Evolutionary conservation across 2,113 vertebrate genomes (phyloP), one percentile per base, ranked within the genome.

Genomic region (Myotis yumanensis): DNA sequence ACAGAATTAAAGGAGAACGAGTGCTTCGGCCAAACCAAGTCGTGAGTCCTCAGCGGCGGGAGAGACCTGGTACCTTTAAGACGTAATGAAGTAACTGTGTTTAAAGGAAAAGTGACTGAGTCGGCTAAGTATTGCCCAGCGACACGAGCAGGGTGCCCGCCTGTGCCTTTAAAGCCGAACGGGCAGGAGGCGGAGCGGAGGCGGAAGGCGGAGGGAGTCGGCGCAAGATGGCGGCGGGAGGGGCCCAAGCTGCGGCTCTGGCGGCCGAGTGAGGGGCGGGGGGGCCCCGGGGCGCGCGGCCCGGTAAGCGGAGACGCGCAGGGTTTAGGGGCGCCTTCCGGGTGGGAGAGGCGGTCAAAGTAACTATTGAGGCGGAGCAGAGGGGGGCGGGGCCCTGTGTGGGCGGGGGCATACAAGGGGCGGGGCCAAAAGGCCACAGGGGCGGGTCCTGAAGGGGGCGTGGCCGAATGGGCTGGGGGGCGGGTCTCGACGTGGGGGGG

Each of bases 171-270:
- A 97, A 97, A 82, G 90, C 57, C 81, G 4, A 76, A 64, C 86
- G 90, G 73, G 69, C 84, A 48, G 93, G 83, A 96, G 97, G 96
- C 86, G 96, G 97, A 95, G 92, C 76, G 79, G 48, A 84, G 90
- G 95, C 86, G 91, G 92, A 96, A 88, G 95, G 95, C 89, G 94
- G 96, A 94, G 97, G 85, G 95, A 96, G 93, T 96, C 89, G 91
- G 95, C 95, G 90, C 96, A 97, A 97, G 97, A 97, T 97, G 97
- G 97, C 93, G 95, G 96, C 91, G 95, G 97, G 94, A 96, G 97
- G 96, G 97, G 96, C 89, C 35, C 87, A 72, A 87, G 93, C 94
- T 95, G 97, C 64, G 54, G 89, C 93, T 96, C 93, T 85, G 95
- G 93, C 79, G 71, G 92, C 95, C 64, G 85, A 94, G 96, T 93